A percentile compares a stretch with the other conserved stretches of the same genome.
These are phyloP conservation scores for Sphaerophoria rueppellii DNA, from an alignment of 2,888 invertebrate genomes.

Conservation along the genomic window DNA sequence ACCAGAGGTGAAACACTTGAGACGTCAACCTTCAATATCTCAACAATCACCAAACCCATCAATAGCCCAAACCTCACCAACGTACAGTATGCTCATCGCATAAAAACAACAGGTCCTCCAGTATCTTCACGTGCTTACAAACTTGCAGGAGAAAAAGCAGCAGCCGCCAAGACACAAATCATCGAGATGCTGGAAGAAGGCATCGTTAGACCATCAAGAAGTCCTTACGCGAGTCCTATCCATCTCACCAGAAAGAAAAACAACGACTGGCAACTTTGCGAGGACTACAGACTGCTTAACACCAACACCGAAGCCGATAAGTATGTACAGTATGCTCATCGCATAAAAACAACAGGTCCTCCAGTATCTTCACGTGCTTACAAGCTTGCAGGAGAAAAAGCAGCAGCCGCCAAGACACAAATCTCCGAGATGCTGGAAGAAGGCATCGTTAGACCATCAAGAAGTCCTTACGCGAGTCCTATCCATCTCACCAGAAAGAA, in stretches of 20 bases:
- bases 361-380: no score
- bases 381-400: no score
- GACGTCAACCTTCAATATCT: background rate
- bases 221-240: slow-evolving; percentile 1
- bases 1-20: background rate
- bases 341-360: no score
- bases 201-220: background rate
- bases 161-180: no score
- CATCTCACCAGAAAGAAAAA: background rate
- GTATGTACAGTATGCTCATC: background rate
- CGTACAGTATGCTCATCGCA: no score
- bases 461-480: slow-evolving; percentile 1
- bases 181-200: no score
- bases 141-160: no score
- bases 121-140: no score
- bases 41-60: background rate
- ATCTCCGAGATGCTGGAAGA: no score
- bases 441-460: background rate
- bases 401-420: no score
- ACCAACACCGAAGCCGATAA: background rate
- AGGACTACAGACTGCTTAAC: background rate
- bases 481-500: background rate
- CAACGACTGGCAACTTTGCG: background rate
- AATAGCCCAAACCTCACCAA: no score
- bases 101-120: no score